Evolutionary conservation across 2,888 invertebrate species (phyloP), one percentile per base, ranked within the genome.

Genomic region (Exocentrus adspersus): DNA sequence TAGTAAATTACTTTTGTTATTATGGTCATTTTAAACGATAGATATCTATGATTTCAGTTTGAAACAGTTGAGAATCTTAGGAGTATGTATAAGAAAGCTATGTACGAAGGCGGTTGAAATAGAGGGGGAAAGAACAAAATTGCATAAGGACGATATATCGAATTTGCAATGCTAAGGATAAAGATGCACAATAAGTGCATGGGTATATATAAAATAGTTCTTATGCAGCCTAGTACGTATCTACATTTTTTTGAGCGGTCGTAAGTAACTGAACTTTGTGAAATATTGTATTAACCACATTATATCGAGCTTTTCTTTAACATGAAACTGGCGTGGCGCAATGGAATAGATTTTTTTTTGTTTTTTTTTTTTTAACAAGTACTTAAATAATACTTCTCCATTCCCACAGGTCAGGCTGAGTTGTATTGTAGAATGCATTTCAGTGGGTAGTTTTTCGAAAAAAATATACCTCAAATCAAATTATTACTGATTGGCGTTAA

Each of bases 31-130:
- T 77, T 77, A 75, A 71, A 63, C 72, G 76, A 76, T 76, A 75
- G 77, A 75, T 78, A 77, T 77, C 78, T 79, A 78, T 78, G 79
- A 80, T 79, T 79, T 79, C 76, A 73, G 78, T 78, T 78, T 77
- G 78, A 77, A 79, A 80, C 78, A 78, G 79, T 76, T 77, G 81
- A 78, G 77, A 78, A 80, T 81, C 81, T 81, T 79, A 78, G 78
- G 54, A 70, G 71, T 78, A 73, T 74, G 73, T 74, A 75, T 75
- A 78, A 78, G 77, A 78, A 77, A 78, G 78, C 77, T 73, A 74
- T 74, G 68, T 73, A 73, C 71, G 76, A 75, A 77, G 77, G 77
- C 77, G 77, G 74, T 64, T 60, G 21, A 16, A 41, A 58, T 56
- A 64, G 72, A 64, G 73, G 73, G 74, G 74, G 72, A 56, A 69